Conservation (phyloP, 2,888 invertebrate genomes). For the Aquatica leii region DNA sequence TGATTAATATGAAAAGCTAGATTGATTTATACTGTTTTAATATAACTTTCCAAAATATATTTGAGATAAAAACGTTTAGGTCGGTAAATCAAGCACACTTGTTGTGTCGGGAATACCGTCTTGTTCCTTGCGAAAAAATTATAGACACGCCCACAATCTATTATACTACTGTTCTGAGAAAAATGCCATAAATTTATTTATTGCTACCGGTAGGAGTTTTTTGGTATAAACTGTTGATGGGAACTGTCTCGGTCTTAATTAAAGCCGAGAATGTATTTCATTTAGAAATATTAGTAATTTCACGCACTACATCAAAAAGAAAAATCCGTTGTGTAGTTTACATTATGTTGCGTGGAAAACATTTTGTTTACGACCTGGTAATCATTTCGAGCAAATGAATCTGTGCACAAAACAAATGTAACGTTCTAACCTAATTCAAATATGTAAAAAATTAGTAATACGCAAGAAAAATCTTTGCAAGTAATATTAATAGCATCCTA, state of each 20-base stretch:
- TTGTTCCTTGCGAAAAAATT: not conserved
- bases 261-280: not conserved
- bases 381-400: too few species aligned
- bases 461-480: too few species aligned
- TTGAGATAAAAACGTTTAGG: slow-evolving; percentile 6
- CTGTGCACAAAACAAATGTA: too few species aligned
- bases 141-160: slow-evolving; percentile 2
- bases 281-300: not conserved
- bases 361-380: too few species aligned
- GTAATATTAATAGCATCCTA: too few species aligned
- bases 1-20: slow-evolving; percentile 9
- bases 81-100: slow-evolving; percentile 13
- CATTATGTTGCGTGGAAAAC: too few species aligned
- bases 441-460: too few species aligned
- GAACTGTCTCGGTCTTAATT: too few species aligned
- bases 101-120: not conserved
- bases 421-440: too few species aligned
- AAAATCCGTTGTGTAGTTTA: too few species aligned
- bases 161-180: slow-evolving; percentile 8
- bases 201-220: slow-evolving; percentile 1
- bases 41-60: slow-evolving; percentile 13
- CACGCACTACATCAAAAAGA: too few species aligned
- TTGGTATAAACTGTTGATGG: not conserved
- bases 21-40: slow-evolving; percentile 12
- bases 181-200: slow-evolving; percentile 1